Conservation (phyloP, 2,113 vertebrate species). For the Chelonoidis abingdonii region DNA sequence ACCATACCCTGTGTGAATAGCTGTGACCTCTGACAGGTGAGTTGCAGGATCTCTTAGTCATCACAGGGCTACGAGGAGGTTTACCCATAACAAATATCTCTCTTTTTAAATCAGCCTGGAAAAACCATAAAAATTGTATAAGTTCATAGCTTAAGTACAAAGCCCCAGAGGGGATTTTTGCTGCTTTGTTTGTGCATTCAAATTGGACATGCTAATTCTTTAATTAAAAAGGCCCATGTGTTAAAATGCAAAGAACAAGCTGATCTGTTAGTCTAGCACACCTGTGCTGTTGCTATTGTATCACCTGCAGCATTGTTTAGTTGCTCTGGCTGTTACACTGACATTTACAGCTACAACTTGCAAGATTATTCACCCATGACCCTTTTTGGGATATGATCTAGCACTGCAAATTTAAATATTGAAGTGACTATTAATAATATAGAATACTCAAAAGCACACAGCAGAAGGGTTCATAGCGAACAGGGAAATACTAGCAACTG, state of each 20-base stretch:
- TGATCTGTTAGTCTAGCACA: background rate
- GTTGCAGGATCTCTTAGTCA: constrained; percentile 87
- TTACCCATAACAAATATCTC: constrained; percentile 91
- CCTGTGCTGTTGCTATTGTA: background rate
- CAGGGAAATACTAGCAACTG: background rate
- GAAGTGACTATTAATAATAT: background rate
- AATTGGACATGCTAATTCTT: constrained; percentile 33
- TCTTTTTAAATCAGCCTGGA: constrained; percentile 88
- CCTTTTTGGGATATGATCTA: background rate
- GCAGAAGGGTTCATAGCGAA: background rate
- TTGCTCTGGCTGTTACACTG: background rate
- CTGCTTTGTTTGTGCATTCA: constrained; percentile 25
- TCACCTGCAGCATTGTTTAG: background rate
- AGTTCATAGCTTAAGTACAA: constrained; percentile 58
- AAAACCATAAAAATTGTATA: constrained; percentile 86
- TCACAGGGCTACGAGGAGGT: constrained; percentile 96
- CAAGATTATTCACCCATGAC: background rate
- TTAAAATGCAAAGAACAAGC: background rate
- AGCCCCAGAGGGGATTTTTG: background rate
- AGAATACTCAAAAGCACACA: background rate
- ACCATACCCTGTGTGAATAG: constrained; percentile 91
- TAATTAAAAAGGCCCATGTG: background rate
- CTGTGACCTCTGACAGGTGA: constrained; percentile 88
- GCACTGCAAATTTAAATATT: background rate
- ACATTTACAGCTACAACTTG: background rate